Percentiles rank a stretch among this genome's conserved stretches.
Evolutionary conservation across 2,113 vertebrate species (phyloP).

Genomic region (Hemiscyllium ocellatum): DNA sequence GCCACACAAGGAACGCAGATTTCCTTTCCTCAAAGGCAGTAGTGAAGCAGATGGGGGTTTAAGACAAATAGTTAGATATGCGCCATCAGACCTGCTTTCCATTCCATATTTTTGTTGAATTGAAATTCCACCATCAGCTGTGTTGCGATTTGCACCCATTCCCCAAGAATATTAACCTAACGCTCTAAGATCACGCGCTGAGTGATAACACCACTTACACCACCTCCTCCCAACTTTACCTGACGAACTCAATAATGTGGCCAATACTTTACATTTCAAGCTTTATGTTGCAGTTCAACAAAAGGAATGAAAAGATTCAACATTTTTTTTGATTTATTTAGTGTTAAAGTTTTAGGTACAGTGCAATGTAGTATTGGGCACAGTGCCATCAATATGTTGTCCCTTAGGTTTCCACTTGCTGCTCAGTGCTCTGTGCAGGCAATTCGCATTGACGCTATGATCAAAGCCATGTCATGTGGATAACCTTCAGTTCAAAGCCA

Average conservation of each 20-base stretch:
- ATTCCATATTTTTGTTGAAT: no score
- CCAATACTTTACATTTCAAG: neutral
- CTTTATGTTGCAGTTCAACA: neutral
- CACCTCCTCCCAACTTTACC: neutral
- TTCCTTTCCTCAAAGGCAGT: no score
- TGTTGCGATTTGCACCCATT: no score
- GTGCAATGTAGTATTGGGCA: neutral
- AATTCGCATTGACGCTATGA: neutral
- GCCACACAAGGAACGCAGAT: no score
- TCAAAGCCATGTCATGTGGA: neutral
- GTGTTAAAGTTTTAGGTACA: neutral
- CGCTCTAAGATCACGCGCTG: no score
- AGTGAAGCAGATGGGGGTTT: no score
- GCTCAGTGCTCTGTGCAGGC: neutral
- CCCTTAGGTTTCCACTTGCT: neutral
- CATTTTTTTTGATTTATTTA: neutral
- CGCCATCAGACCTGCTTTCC: no score
- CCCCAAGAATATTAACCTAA: no score
- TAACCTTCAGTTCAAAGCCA: constrained; percentile 10
- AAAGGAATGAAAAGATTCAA: neutral
- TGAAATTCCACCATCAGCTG: no score
- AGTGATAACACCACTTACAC: no score
- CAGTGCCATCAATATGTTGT: neutral
- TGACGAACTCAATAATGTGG: neutral
- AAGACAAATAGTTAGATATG: no score